phyloP scores from a whole-genome alignment of 1,140 invertebrate species.

The Trypoxylus dichotomus region DNA sequence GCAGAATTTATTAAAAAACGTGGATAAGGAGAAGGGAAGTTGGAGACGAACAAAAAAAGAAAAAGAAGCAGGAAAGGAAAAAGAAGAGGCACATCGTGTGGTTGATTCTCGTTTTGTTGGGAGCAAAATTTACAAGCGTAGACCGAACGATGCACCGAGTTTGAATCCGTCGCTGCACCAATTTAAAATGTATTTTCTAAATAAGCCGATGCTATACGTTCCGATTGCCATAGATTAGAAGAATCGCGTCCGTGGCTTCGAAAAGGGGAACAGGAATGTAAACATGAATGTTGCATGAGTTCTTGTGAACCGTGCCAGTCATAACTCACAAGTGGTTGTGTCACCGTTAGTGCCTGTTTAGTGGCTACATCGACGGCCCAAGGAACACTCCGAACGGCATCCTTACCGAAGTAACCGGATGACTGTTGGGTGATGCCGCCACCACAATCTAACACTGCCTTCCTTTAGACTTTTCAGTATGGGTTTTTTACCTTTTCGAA shows the following conservation, averaged over 20 bases:
- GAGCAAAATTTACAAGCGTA: background rate
- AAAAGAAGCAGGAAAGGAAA: background rate
- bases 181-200: conserved; percentile 31
- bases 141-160: background rate
- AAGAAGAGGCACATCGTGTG: background rate
- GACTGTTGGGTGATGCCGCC: background rate
- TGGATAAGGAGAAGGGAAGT: background rate
- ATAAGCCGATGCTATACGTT: conserved; percentile 28
- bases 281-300: conserved; percentile 31
- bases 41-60: too few relatives aligned
- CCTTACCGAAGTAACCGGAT: too few relatives aligned
- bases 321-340: conserved; percentile 28
- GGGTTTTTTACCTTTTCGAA: too few relatives aligned
- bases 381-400: background rate
- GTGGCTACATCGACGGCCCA: background rate
- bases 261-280: conserved; percentile 28
- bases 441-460: too few relatives aligned
- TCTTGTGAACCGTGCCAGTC: conserved; percentile 28
- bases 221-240: conserved; percentile 28
- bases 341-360: conserved; percentile 27
- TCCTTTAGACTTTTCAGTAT: too few relatives aligned
- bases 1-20: background rate
- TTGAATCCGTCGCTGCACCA: conserved; percentile 9
- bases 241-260: conserved; percentile 3
- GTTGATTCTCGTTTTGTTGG: background rate